Evolutionary conservation across 2,888 invertebrate species (phyloP).

Genomic region (Diachrysia chrysitis): DNA sequence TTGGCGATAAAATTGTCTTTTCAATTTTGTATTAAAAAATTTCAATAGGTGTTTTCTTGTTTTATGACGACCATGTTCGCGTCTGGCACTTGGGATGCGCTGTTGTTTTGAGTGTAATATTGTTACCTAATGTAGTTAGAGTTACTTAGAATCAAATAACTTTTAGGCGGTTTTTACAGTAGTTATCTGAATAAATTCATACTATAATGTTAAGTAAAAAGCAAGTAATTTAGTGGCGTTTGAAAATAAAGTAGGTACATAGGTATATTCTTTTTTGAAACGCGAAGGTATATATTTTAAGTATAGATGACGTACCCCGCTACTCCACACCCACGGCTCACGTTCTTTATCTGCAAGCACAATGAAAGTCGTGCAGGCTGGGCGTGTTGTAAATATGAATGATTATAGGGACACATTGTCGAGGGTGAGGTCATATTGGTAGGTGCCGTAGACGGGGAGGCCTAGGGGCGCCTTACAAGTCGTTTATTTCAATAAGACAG

Average conservation of each 20-base stretch:
- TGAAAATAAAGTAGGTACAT: no score
- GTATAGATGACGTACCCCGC: slow-evolving; percentile 7
- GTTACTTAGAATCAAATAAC: no score
- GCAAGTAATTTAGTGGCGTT: no score
- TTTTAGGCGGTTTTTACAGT: no score
- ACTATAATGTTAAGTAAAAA: no score
- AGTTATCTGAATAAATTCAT: no score
- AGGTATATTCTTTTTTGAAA: background rate
- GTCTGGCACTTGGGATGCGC: background rate
- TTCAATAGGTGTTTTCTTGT: background rate
- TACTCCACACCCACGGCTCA: slow-evolving; percentile 36
- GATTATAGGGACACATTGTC: slow-evolving; percentile 50
- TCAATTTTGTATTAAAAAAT: slow-evolving; percentile 8
- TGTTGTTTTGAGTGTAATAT: background rate
- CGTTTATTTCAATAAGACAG: slow-evolving; percentile 77
- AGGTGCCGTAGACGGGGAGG: slow-evolving; percentile 39
- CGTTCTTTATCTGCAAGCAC: slow-evolving; percentile 33
- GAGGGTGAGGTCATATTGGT: slow-evolving; percentile 46
- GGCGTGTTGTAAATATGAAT: slow-evolving; percentile 58
- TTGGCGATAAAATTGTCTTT: slow-evolving; percentile 33
- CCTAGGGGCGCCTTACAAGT: slow-evolving; percentile 68
- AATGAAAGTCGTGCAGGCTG: slow-evolving; percentile 34
- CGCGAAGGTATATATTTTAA: slow-evolving; percentile 11
- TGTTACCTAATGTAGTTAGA: background rate
- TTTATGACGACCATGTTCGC: background rate